Evolutionary conservation across 2,113 vertebrate genomes (phyloP).

Genomic region (Setophaga kirtlandii): DNA sequence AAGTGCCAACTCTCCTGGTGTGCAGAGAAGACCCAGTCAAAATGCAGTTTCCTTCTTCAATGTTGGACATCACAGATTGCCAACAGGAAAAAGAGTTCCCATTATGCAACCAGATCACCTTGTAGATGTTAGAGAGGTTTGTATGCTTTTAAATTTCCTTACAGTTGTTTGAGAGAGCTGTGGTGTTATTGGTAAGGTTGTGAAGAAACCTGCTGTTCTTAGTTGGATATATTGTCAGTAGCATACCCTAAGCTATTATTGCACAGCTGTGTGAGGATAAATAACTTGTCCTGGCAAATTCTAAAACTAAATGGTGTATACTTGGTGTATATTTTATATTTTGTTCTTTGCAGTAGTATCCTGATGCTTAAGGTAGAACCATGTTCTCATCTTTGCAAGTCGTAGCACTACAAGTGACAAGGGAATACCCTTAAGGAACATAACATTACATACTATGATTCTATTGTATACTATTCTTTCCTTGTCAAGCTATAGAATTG

Average conservation of each 20-base stretch:
- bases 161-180: not conserved
- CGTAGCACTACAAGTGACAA: not conserved
- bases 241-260: not conserved
- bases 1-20: conserved; percentile 89
- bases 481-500: not conserved
- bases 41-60: conserved; percentile 84
- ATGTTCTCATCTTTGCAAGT: not conserved
- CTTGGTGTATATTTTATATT: not conserved
- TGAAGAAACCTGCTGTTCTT: not conserved
- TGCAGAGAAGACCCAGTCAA: conserved; percentile 87
- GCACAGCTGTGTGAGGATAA: not conserved
- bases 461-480: not conserved
- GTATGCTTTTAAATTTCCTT: conserved; percentile 7
- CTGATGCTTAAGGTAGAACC: not conserved
- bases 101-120: conserved; percentile 91
- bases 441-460: rapidly evolving
- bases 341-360: not conserved
- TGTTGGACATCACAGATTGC: conserved; percentile 84
- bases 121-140: conserved; percentile 93
- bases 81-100: conserved; percentile 82
- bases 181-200: not conserved
- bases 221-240: not conserved
- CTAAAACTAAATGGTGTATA: not conserved
- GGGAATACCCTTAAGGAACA: not conserved
- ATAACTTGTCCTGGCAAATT: not conserved